These are phyloP conservation scores for Botia kubotai DNA, from an alignment of 2,797 vertebrate genomes.

Conservation along the genomic window DNA sequence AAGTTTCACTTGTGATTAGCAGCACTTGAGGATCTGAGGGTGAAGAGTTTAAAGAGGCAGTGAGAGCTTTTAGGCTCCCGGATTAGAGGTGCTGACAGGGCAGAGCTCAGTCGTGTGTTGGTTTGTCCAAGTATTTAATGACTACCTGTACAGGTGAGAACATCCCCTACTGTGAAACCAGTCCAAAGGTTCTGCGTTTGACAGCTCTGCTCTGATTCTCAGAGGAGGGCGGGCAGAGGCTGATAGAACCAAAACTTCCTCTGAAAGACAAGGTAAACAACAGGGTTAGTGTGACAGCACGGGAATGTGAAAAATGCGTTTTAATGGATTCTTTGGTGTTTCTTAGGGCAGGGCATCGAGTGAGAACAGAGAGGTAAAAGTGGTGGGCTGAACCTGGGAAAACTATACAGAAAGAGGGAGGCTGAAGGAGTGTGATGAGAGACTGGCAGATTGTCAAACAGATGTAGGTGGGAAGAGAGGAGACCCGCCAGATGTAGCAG, in stretches of 20 bases:
- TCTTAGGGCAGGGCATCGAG: conserved; percentile 73
- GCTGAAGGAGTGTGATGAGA: conserved; percentile 23
- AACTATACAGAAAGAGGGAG: conserved; percentile 21
- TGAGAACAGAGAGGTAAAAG: conserved; percentile 20
- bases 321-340: conserved; percentile 73
- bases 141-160: conserved; percentile 75
- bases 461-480: background rate
- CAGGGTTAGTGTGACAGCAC: conserved; percentile 79
- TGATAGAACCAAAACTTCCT: conserved; percentile 74
- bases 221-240: conserved; percentile 43
- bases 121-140: conserved; percentile 67
- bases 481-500: background rate
- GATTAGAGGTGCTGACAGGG: conserved; percentile 64
- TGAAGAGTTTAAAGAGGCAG: conserved; percentile 61
- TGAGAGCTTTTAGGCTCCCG: conserved; percentile 69
- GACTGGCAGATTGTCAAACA: conserved; percentile 10
- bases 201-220: conserved; percentile 76
- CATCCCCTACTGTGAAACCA: conserved; percentile 66
- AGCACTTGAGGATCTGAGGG: conserved; percentile 62
- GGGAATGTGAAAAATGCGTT: conserved; percentile 85
- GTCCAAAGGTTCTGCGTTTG: conserved; percentile 72
- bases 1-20: conserved; percentile 72
- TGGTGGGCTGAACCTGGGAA: conserved; percentile 28
- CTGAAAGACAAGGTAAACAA: conserved; percentile 85
- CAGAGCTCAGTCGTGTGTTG: conserved; percentile 62